These are phyloP conservation scores for Nomada hirtipes DNA, from an alignment of 2,888 invertebrate genomes.

Conservation along the genomic window DNA sequence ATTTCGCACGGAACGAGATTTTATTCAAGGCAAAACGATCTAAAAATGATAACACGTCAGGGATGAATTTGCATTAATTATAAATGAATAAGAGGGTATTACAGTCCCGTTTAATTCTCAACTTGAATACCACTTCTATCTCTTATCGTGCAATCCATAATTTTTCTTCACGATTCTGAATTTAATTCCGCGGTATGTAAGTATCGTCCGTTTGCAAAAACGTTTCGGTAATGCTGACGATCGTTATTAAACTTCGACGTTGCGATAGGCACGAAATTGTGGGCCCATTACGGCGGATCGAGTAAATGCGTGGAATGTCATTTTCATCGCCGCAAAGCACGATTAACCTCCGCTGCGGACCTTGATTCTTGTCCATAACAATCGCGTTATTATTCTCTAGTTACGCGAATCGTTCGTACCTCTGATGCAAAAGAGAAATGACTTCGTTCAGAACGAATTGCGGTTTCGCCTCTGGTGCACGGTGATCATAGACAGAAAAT, in stretches of 20 bases:
- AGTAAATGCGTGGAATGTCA: conserved; percentile 32
- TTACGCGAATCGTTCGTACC: conserved; percentile 49
- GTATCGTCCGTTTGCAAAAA: not conserved
- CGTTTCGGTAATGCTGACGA: conserved; percentile 3
- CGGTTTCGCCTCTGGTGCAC: conserved; percentile 28
- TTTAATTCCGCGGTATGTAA: too few relatives aligned
- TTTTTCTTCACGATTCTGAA: too few relatives aligned
- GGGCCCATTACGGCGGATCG: conserved; percentile 30
- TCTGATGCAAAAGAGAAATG: conserved; percentile 40
- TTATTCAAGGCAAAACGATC: not conserved
- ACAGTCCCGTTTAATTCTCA: not conserved
- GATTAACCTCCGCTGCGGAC: conserved; percentile 13
- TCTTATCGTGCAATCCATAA: not conserved
- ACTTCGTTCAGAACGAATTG: conserved; percentile 32
- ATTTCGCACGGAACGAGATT: not conserved
- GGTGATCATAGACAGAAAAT: conserved; percentile 13
- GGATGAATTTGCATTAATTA: not conserved
- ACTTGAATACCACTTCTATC: not conserved
- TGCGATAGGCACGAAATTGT: conserved; percentile 7
- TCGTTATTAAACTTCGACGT: conserved; percentile 21
- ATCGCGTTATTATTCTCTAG: conserved; percentile 42
- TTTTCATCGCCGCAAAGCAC: conserved; percentile 26
- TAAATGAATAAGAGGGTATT: not conserved
- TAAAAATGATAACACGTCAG: not conserved
- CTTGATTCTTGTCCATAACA: conserved; percentile 44